Evolutionary conservation across 2,888 invertebrate genomes (phyloP).

Genomic region (Dicyrtomina minuta): DNA sequence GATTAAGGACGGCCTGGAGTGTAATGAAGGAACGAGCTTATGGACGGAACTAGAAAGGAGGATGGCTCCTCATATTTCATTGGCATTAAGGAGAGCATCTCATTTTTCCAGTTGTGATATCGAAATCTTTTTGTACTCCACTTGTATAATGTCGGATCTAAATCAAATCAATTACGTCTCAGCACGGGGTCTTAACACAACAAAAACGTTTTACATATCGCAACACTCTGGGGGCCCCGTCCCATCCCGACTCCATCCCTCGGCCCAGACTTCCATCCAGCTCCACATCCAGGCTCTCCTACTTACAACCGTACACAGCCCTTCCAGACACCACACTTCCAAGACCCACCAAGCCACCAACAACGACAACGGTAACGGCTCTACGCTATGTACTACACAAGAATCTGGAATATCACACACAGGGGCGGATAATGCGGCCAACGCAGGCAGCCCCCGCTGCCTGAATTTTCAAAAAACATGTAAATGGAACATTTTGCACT

Average conservation of each 20-base stretch:
- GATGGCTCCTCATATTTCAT: constrained; percentile 49
- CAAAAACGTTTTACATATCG: constrained; percentile 50
- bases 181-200: constrained; percentile 50
- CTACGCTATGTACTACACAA: background rate
- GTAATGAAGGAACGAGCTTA: constrained; percentile 22
- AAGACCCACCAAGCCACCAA: background rate
- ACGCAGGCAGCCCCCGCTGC: no score
- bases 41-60: background rate
- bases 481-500: no score
- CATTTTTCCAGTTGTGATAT: constrained; percentile 50
- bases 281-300: constrained; percentile 8
- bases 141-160: constrained; percentile 53
- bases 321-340: no score
- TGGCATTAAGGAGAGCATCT: constrained; percentile 50
- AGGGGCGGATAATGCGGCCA: no score
- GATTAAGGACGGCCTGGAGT: background rate
- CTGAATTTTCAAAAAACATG: no score
- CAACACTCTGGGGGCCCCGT: constrained; percentile 42
- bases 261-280: constrained; percentile 1
- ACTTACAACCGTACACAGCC: constrained; percentile 5
- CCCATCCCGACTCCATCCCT: constrained; percentile 18
- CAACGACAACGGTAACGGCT: background rate
- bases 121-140: constrained; percentile 52
- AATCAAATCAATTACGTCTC: constrained; percentile 54
- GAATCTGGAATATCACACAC: no score